Evolutionary conservation across 2,888 invertebrate species (phyloP).

Genomic region (Autographa pulchrina): DNA sequence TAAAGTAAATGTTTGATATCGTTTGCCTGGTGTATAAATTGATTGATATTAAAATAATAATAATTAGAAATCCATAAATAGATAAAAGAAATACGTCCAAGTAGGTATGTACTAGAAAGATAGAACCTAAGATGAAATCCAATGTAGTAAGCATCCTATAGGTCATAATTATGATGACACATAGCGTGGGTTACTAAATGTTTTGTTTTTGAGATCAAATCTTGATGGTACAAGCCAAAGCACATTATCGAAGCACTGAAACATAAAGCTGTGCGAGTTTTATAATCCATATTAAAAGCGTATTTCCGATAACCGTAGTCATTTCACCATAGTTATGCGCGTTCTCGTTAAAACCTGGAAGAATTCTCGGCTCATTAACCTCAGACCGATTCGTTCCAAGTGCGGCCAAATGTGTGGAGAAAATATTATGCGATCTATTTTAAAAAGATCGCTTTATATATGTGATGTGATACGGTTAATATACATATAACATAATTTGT

Average conservation of each 20-base stretch:
- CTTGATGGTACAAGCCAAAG: slow-evolving; percentile 14
- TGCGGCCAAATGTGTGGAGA: slow-evolving; percentile 48
- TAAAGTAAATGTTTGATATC: too few species aligned
- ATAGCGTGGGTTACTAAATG: too few species aligned
- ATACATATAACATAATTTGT: not conserved
- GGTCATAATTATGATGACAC: too few species aligned
- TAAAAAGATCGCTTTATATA: slow-evolving; percentile 40
- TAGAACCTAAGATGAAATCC: too few species aligned
- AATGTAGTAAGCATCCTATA: too few species aligned
- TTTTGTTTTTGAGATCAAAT: not conserved
- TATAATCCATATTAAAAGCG: slow-evolving; percentile 47
- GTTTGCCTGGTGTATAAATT: too few species aligned
- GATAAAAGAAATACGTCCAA: too few species aligned
- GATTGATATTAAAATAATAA: too few species aligned
- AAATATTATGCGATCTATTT: slow-evolving; percentile 58
- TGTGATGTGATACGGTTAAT: slow-evolving; percentile 14
- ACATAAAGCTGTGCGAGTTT: slow-evolving; percentile 19
- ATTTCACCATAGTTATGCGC: slow-evolving; percentile 53
- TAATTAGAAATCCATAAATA: too few species aligned
- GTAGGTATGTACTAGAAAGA: too few species aligned
- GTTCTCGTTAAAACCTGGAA: slow-evolving; percentile 60
- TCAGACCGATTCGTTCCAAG: slow-evolving; percentile 27
- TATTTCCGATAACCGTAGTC: slow-evolving; percentile 54
- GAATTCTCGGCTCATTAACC: slow-evolving; percentile 58
- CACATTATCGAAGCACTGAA: slow-evolving; percentile 18